A percentile compares a stretch with the other conserved stretches of the same genome.
Evolutionary conservation across 1,140 invertebrate genomes (phyloP).

Genomic region (Diplogasteroides magnus): DNA sequence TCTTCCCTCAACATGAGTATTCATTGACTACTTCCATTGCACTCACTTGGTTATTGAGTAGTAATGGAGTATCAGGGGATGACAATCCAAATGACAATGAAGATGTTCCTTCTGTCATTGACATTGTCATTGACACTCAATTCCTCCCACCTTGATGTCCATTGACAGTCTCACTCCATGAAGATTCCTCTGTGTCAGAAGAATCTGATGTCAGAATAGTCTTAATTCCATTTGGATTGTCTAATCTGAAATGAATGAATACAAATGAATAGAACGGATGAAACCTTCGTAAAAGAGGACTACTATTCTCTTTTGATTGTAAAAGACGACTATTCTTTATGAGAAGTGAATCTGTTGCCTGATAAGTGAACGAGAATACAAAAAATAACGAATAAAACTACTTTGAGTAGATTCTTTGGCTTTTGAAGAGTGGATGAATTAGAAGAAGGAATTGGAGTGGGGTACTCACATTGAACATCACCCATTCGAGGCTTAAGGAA

Average conservation of each 20-base stretch:
- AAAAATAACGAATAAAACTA: neutral
- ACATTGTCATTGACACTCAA: neutral
- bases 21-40: too few relatives aligned
- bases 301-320: slow-evolving; percentile 19
- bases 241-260: slow-evolving; percentile 1
- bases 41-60: neutral
- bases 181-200: slow-evolving; percentile 26
- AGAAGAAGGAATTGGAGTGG: neutral
- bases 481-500: too few relatives aligned
- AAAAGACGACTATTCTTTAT: slow-evolving; percentile 22
- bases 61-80: neutral
- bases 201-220: slow-evolving; percentile 10
- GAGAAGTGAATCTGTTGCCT: slow-evolving; percentile 17
- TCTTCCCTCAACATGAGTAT: too few relatives aligned
- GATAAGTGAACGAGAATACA: neutral
- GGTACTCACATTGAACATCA: neutral
- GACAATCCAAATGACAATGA: neutral
- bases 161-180: slow-evolving; percentile 1
- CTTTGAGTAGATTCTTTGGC: neutral
- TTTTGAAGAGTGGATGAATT: neutral
- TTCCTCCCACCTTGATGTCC: neutral
- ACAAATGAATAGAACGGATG: neutral
- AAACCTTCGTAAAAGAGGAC: slow-evolving; percentile 14
- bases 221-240: slow-evolving; percentile 7
- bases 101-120: neutral